Conservation (phyloP, 1,140 invertebrate genomes). For the Eueides isabella region DNA sequence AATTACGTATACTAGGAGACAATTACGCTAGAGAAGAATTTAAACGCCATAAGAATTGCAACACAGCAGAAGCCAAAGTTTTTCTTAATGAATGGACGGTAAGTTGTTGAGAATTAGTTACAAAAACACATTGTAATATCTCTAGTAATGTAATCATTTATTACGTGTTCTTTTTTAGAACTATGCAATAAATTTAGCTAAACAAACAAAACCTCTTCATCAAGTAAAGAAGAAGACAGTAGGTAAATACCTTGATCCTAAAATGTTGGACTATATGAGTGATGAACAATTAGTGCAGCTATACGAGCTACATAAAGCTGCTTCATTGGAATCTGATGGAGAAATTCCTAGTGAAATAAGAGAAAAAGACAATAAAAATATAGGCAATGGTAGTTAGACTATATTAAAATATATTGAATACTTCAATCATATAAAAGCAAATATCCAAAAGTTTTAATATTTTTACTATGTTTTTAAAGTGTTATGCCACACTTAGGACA, state of each 20-base stretch:
- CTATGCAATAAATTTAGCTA: constrained; percentile 88
- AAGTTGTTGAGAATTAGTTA: constrained; percentile 62
- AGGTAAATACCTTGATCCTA: constrained; percentile 84
- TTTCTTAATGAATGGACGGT: constrained; percentile 96
- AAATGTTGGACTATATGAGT: constrained; percentile 87
- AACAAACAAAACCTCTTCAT: constrained; percentile 87
- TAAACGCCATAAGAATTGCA: constrained; percentile 91
- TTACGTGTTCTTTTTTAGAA: constrained; percentile 80
- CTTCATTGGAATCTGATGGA: constrained; percentile 53
- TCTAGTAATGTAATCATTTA: neutral
- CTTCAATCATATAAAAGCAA: neutral
- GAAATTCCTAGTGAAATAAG: neutral
- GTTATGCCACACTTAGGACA: too few species aligned
- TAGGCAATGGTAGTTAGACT: constrained; percentile 18
- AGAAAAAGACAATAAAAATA: constrained; percentile 22
- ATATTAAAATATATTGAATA: neutral
- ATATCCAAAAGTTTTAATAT: too few species aligned
- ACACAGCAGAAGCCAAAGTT: constrained; percentile 85
- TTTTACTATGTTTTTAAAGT: too few species aligned
- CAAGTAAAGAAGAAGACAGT: constrained; percentile 81
- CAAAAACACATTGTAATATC: neutral
- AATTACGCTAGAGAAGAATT: constrained; percentile 95
- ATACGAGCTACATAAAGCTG: constrained; percentile 91
- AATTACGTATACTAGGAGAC: constrained; percentile 90
- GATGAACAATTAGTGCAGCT: constrained; percentile 92